Evolutionary conservation across 2,797 vertebrate genomes (phyloP).

Genomic region (Cryptoblepharus egeriae): DNA sequence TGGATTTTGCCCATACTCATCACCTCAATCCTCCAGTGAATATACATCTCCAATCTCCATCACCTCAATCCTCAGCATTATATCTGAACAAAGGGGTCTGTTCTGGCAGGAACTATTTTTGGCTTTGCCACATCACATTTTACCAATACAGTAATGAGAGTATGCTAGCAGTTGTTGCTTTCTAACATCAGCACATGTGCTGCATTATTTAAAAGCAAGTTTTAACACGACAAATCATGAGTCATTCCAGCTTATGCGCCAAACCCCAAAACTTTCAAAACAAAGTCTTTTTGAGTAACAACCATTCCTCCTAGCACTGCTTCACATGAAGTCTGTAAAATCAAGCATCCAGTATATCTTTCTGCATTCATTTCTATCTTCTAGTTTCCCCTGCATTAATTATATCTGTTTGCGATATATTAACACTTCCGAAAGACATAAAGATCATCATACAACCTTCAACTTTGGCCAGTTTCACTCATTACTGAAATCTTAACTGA

Average conservation of each 20-base stretch:
- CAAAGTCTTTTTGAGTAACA: conserved; percentile 23
- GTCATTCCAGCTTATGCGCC: conserved; percentile 26
- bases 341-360: conserved; percentile 4
- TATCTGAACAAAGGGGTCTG: neutral
- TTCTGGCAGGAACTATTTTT: neutral
- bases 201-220: conserved; percentile 34
- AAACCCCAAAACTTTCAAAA: conserved; percentile 35
- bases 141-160: neutral
- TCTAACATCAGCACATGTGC: conserved; percentile 18
- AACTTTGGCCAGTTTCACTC: conserved; percentile 9
- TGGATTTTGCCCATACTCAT: too few relatives aligned
- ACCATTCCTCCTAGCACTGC: conserved; percentile 11
- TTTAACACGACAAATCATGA: conserved; percentile 37
- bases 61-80: neutral
- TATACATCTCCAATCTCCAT: too few relatives aligned
- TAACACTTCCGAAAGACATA: conserved; percentile 4
- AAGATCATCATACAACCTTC: conserved; percentile 3
- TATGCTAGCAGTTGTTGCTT: conserved; percentile 14
- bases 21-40: too few relatives aligned
- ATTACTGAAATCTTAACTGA: conserved; percentile 6
- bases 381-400: neutral
- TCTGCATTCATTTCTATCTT: neutral
- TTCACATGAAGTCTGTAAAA: conserved; percentile 4
- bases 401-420: neutral
- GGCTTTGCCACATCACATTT: conserved; percentile 11